A percentile compares a stretch with the other conserved stretches of the same genome.
These are phyloP conservation scores for Antrozous pallidus DNA, from an alignment of 2,797 vertebrate species.

Conservation along the genomic window DNA sequence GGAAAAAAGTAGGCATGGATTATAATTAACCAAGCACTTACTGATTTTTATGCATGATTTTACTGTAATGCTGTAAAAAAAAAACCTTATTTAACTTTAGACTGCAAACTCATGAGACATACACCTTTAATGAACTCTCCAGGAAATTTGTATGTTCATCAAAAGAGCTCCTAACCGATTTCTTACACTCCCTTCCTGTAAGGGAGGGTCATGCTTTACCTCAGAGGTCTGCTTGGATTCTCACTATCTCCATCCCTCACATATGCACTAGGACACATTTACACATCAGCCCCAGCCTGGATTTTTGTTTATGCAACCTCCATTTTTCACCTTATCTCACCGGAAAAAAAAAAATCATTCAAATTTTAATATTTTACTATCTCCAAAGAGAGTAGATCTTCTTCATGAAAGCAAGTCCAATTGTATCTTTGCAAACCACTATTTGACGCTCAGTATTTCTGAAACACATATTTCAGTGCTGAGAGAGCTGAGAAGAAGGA, in stretches of 20 bases:
- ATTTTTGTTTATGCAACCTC: background rate
- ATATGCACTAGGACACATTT: background rate
- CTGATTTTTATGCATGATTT: background rate
- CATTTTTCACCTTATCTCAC: background rate
- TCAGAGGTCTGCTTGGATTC: background rate
- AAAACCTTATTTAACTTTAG: background rate
- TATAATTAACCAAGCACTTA: background rate
- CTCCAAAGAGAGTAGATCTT: background rate
- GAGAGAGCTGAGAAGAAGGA: background rate
- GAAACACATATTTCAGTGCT: background rate
- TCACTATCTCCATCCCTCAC: background rate
- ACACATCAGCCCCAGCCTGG: background rate
- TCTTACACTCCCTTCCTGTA: background rate
- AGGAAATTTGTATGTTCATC: background rate
- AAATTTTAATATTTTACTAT: background rate
- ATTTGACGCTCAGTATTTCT: background rate
- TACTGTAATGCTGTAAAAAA: background rate
- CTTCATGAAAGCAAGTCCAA: background rate
- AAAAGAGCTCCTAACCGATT: background rate
- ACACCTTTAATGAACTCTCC: background rate
- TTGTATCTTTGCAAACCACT: background rate
- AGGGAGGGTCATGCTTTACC: background rate
- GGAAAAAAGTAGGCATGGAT: conserved; percentile 60
- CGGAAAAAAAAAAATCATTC: background rate
- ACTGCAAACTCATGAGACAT: background rate